These are phyloP conservation scores for Chaetura pelagica DNA, from an alignment of 2,113 vertebrate genomes.

Conservation along the genomic window DNA sequence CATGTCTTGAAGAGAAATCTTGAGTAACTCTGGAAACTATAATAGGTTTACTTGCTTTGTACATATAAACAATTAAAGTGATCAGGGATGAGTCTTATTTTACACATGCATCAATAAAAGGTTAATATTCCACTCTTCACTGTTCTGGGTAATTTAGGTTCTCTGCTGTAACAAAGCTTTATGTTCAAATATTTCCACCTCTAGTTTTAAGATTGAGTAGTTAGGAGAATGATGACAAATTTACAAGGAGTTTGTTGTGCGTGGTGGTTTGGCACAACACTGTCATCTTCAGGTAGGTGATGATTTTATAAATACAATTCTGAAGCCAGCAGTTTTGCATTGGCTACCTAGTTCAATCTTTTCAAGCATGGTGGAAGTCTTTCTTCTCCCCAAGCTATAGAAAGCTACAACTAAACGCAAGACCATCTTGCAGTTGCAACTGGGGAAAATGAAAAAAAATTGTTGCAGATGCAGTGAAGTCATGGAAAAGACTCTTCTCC, in stretches of 20 bases:
- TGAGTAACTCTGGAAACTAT: not conserved
- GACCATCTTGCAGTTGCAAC: not conserved
- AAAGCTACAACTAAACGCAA: not conserved
- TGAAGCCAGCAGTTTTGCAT: not conserved
- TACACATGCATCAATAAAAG: not conserved
- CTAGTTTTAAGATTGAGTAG: not conserved
- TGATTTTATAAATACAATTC: not conserved
- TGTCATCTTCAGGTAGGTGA: not conserved
- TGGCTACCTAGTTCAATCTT: not conserved
- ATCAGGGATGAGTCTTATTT: not conserved
- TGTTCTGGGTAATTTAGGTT: not conserved
- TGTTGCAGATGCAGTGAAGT: not conserved
- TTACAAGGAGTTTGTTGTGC: not conserved
- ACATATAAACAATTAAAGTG: not conserved
- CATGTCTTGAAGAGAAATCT: not conserved
- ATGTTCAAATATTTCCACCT: not conserved
- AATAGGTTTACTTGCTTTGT: not conserved
- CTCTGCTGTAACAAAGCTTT: not conserved
- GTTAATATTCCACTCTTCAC: not conserved
- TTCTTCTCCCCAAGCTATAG: not conserved
- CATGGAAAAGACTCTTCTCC: not conserved
- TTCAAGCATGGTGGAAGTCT: not conserved
- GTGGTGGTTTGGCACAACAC: not conserved
- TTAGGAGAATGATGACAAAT: not conserved
- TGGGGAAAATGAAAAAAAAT: not conserved